Conservation (phyloP, 1,140 invertebrate species). For the Armadillidium nasatum region DNA sequence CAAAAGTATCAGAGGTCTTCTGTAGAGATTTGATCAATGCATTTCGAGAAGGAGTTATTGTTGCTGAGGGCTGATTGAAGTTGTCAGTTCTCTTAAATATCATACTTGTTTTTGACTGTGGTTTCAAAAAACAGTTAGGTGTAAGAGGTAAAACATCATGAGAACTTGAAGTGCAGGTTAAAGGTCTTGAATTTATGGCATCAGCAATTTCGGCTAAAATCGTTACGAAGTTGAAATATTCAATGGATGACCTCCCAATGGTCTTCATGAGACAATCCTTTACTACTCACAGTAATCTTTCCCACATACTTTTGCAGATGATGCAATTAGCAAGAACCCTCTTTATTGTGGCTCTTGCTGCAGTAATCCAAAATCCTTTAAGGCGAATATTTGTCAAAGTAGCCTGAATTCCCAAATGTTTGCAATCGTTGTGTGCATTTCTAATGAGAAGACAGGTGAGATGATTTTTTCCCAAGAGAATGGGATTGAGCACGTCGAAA, state of each 20-base stretch:
- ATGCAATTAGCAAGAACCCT: neutral
- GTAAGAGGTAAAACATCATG: neutral
- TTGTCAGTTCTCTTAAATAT: too few relatives aligned
- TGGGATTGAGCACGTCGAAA: conserved; percentile 11
- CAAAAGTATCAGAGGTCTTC: too few relatives aligned
- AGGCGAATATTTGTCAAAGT: too few relatives aligned
- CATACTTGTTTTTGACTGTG: too few relatives aligned
- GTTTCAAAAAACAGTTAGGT: neutral
- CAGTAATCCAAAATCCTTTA: conserved; percentile 11
- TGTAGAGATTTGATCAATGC: too few relatives aligned
- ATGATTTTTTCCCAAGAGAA: neutral
- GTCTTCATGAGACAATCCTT: conserved; percentile 25
- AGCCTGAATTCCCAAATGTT: conserved; percentile 8
- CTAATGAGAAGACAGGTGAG: neutral
- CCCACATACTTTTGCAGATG: conserved; percentile 7
- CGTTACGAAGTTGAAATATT: conserved; percentile 20
- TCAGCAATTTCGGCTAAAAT: neutral
- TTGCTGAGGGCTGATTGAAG: too few relatives aligned
- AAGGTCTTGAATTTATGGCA: conserved; percentile 6
- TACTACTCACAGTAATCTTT: neutral
- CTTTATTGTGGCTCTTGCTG: conserved; percentile 2
- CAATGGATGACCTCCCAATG: neutral
- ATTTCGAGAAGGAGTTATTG: too few relatives aligned
- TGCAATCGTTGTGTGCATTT: neutral
- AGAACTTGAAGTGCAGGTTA: neutral